Evolutionary conservation across 2,888 invertebrate species (phyloP).

Genomic region (Mystacides longicornis): DNA sequence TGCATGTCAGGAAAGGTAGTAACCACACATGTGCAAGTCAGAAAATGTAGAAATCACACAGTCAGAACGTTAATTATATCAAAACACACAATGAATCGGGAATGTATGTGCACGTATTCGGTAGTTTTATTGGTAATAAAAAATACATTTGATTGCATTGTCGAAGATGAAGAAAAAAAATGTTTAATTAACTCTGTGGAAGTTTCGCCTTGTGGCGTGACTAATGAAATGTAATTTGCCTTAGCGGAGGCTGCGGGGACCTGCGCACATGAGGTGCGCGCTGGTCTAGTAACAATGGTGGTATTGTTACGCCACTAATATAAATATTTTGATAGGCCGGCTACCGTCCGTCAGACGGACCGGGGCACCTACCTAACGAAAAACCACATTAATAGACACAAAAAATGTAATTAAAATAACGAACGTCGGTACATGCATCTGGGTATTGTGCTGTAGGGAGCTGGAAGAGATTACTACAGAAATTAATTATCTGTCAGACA

Average conservation of each 20-base stretch:
- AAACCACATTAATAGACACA: not conserved
- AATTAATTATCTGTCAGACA: no score
- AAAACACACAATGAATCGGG: no score
- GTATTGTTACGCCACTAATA: constrained; percentile 24
- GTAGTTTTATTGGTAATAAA: not conserved
- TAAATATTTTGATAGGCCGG: constrained; percentile 22
- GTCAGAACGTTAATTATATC: no score
- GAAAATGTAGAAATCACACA: no score
- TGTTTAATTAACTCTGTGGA: constrained; percentile 21
- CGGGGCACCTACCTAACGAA: not conserved
- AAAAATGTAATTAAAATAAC: not conserved
- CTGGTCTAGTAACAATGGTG: not conserved
- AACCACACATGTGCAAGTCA: no score
- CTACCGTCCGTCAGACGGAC: not conserved
- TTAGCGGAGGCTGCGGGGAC: constrained; percentile 9
- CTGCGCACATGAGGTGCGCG: not conserved
- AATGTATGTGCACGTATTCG: no score
- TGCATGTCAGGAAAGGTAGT: no score
- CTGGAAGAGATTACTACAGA: no score
- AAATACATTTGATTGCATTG: constrained; percentile 6
- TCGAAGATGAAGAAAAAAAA: constrained; percentile 20
- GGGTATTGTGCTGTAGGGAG: no score
- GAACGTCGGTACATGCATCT: no score
- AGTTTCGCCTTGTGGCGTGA: constrained; percentile 21
- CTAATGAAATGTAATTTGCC: constrained; percentile 25